Evolutionary conservation across 2,797 vertebrate genomes (phyloP).

Genomic region (Caiman crocodilus): DNA sequence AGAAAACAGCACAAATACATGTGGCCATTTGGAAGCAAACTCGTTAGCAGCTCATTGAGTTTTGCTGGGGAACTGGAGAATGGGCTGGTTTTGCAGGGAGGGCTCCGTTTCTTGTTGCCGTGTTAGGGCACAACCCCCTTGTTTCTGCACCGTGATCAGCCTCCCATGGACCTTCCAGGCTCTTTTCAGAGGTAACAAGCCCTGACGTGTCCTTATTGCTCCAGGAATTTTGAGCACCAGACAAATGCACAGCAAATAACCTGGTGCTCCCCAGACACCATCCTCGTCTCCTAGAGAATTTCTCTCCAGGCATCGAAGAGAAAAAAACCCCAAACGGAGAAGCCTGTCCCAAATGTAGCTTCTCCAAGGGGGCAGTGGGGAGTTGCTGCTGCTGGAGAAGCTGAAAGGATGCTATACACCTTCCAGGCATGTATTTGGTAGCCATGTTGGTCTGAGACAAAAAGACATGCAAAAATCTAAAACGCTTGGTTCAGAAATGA

Average conservation of each 20-base stretch:
- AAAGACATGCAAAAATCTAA: no score
- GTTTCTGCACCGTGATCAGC: neutral
- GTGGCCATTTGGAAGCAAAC: conserved; percentile 54
- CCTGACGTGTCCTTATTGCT: neutral
- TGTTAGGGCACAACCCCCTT: neutral
- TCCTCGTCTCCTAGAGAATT: no score
- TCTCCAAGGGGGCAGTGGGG: neutral
- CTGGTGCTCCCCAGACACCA: neutral
- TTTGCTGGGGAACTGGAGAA: neutral
- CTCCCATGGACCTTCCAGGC: neutral
- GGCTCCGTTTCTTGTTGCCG: neutral
- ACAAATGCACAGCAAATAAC: rapidly evolving
- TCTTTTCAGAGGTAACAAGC: neutral
- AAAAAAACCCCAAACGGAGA: neutral
- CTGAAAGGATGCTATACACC: neutral
- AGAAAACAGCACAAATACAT: conserved; percentile 63
- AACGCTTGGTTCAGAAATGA: no score
- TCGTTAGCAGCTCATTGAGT: conserved; percentile 26
- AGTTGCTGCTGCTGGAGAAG: neutral
- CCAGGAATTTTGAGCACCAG: neutral
- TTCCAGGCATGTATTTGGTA: no score
- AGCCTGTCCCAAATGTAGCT: neutral
- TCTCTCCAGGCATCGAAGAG: no score
- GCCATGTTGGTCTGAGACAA: no score
- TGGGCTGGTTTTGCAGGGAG: rapidly evolving